A percentile compares a stretch with the other conserved stretches of the same genome.
Conservation (phyloP, 2,888 invertebrate species). For the Caenorhabditis uteleia region DNA sequence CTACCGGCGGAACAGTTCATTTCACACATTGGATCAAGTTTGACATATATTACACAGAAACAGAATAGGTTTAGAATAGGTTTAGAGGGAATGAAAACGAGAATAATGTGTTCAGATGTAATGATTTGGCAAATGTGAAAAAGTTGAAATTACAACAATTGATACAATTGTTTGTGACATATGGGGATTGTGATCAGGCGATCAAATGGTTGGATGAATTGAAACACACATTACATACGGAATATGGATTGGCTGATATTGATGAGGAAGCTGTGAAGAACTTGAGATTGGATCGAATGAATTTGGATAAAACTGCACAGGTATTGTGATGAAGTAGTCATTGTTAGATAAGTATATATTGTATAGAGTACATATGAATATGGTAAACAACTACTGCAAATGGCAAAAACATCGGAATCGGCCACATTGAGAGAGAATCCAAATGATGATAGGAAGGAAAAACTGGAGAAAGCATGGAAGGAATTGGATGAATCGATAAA, state of each 20-base stretch:
- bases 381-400: slow-evolving; percentile 81
- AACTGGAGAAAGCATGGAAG: slow-evolving; percentile 46
- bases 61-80: slow-evolving; percentile 30
- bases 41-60: slow-evolving; percentile 19
- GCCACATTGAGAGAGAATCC: slow-evolving; percentile 13
- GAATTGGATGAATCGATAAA: slow-evolving; percentile 44
- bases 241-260: slow-evolving; percentile 46
- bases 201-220: slow-evolving; percentile 82
- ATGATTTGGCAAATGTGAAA: slow-evolving; percentile 80
- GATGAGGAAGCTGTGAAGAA: slow-evolving; percentile 77
- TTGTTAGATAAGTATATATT: slow-evolving; percentile 39
- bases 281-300: slow-evolving; percentile 80
- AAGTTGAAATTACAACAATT: slow-evolving; percentile 82
- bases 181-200: slow-evolving; percentile 79
- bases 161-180: slow-evolving; percentile 79
- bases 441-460: slow-evolving; percentile 33
- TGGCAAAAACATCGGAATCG: slow-evolving; percentile 74
- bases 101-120: slow-evolving; percentile 69
- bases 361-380: slow-evolving; percentile 84
- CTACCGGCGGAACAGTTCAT: slow-evolving; percentile 30
- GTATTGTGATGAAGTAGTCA: slow-evolving; percentile 73
- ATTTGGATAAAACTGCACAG: slow-evolving; percentile 82
- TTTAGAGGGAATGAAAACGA: background rate
- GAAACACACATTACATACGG: slow-evolving; percentile 76
- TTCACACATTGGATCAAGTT: slow-evolving; percentile 20